These are phyloP conservation scores for Yasuhikotakia modesta DNA, from an alignment of 2,797 vertebrate genomes.

Conservation along the genomic window DNA sequence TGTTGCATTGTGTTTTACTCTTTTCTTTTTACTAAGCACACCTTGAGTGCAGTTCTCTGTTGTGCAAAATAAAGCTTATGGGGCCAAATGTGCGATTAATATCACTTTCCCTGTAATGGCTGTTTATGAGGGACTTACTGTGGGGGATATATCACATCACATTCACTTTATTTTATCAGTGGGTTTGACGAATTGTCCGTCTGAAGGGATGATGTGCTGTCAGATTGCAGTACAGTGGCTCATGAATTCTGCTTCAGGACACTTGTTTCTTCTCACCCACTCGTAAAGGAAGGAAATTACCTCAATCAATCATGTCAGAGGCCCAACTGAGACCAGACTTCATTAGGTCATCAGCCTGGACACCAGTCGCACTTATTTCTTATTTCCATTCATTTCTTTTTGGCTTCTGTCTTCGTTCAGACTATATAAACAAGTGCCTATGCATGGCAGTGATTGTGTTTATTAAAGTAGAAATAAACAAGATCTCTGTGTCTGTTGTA, in stretches of 20 bases:
- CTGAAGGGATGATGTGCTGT: constrained; percentile 26
- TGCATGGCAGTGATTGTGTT: no score
- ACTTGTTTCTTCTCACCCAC: constrained; percentile 51
- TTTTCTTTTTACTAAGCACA: no score
- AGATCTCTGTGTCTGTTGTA: constrained; percentile 2
- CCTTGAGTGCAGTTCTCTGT: not conserved
- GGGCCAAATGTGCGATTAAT: not conserved
- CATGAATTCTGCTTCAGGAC: constrained; percentile 55
- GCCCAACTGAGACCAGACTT: constrained; percentile 60
- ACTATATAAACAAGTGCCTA: constrained; percentile 20
- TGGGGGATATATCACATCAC: constrained; percentile 26
- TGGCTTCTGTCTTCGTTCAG: constrained; percentile 51
- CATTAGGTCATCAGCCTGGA: constrained; percentile 63
- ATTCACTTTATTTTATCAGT: constrained; percentile 36
- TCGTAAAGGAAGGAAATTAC: constrained; percentile 54
- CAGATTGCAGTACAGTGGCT: constrained; percentile 49
- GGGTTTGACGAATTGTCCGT: constrained; percentile 2
- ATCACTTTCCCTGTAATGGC: no score
- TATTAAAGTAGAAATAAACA: constrained; percentile 28
- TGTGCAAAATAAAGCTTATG: not conserved
- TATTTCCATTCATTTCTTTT: no score
- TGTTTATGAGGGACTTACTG: constrained; percentile 36
- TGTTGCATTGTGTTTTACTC: no score
- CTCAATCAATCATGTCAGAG: constrained; percentile 62
- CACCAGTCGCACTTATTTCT: constrained; percentile 58